phyloP scores from a whole-genome alignment of 1,140 invertebrate genomes.

The Magallana gigas region DNA sequence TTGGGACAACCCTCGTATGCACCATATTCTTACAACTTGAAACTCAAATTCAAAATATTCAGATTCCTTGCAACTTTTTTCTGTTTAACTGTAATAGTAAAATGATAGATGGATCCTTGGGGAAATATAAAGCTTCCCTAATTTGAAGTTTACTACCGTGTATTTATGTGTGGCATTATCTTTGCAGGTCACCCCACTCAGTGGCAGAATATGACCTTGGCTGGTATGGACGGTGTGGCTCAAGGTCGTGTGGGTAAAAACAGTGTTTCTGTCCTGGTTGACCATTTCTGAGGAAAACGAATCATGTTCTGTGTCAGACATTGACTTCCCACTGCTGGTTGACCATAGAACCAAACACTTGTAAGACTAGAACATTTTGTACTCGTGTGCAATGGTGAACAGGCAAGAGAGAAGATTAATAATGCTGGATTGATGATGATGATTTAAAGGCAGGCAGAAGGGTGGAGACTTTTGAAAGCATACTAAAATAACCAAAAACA shows the following conservation, averaged over 20 bases:
- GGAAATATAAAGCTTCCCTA: no score
- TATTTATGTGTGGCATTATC: neutral
- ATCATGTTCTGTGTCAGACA: neutral
- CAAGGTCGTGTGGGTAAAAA: slow-evolving; percentile 82
- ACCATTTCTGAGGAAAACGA: slow-evolving; percentile 87
- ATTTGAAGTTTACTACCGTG: no score
- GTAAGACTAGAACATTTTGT: no score
- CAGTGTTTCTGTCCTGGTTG: slow-evolving; percentile 92
- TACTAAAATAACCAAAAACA: no score
- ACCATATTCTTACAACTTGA: neutral
- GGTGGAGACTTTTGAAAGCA: no score
- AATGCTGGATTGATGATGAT: no score
- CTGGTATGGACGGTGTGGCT: slow-evolving; percentile 75
- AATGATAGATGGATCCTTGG: neutral
- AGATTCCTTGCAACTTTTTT: neutral
- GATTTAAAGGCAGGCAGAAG: no score
- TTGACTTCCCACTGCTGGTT: no score
- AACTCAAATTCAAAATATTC: neutral
- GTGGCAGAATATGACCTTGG: slow-evolving; percentile 84
- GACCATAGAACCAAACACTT: no score
- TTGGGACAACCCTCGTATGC: no score
- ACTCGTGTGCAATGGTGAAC: no score
- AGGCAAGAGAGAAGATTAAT: no score
- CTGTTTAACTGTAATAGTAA: neutral
- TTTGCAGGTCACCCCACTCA: slow-evolving; percentile 84